A percentile compares a stretch with the other conserved stretches of the same genome.
Evolutionary conservation across 2,113 vertebrate species (phyloP).

Genomic region (Pterocles burchelli): DNA sequence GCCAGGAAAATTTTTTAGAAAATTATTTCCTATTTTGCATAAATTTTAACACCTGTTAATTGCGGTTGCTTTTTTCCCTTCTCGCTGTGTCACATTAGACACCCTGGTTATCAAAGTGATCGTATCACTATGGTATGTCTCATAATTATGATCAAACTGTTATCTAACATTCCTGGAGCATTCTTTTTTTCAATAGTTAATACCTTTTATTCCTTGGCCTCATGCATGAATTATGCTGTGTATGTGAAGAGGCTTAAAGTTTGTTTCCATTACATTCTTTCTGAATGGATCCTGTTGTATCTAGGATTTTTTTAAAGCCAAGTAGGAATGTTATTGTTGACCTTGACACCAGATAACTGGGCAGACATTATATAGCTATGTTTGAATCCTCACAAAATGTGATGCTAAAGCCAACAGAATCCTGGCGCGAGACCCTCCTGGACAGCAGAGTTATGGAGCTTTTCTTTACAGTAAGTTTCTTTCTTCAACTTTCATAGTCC

Average conservation of each 20-base stretch:
- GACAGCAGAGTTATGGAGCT: constrained; percentile 98
- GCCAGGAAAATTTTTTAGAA: constrained; percentile 47
- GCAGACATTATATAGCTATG: constrained; percentile 99
- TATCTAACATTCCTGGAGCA: constrained; percentile 88
- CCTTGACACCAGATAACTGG: constrained; percentile 97
- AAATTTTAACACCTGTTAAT: constrained; percentile 72
- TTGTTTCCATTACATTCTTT: constrained; percentile 83
- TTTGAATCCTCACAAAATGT: constrained; percentile 99
- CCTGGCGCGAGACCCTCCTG: constrained; percentile 96
- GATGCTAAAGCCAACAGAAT: constrained; percentile 95
- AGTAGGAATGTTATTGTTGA: constrained; percentile 88
- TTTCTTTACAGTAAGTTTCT: constrained; percentile 96
- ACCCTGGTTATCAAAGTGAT: constrained; percentile 79
- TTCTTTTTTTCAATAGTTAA: constrained; percentile 80
- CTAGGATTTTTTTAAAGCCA: constrained; percentile 77
- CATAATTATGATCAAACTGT: constrained; percentile 85
- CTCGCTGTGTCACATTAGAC: constrained; percentile 64
- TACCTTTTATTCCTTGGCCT: constrained; percentile 84
- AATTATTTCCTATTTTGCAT: constrained; percentile 58
- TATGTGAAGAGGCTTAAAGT: constrained; percentile 82
- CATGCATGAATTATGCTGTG: constrained; percentile 83
- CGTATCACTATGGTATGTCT: constrained; percentile 79
- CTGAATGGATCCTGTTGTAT: constrained; percentile 79
- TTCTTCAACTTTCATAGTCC: constrained; percentile 37
- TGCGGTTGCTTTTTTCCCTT: constrained; percentile 64